These are phyloP conservation scores for Ctenomys sociabilis DNA, from an alignment of 2,113 vertebrate species.

Conservation along the genomic window DNA sequence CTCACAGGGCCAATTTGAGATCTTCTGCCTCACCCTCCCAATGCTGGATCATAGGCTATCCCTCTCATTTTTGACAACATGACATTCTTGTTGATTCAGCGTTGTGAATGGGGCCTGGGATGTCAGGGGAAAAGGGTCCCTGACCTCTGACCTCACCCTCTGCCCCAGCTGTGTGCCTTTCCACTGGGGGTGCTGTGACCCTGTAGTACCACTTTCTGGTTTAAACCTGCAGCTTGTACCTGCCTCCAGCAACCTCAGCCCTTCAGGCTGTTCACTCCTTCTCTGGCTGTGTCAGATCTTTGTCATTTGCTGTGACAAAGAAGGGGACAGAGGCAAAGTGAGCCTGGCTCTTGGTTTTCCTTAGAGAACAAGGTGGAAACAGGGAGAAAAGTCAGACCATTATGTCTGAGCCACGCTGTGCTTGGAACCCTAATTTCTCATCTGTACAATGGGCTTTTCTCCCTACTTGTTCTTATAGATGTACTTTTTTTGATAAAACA, in stretches of 20 bases:
- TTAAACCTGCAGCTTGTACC: neutral
- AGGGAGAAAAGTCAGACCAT: neutral
- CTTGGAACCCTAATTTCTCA: neutral
- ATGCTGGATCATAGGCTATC: neutral
- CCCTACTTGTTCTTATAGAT: neutral
- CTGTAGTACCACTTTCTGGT: neutral
- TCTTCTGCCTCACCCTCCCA: neutral
- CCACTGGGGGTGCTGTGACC: no score
- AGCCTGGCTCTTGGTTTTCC: neutral
- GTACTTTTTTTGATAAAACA: neutral
- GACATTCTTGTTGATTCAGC: neutral
- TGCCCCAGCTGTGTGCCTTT: neutral
- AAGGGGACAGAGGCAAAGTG: neutral
- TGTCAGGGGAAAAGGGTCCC: neutral
- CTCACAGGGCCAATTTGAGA: neutral
- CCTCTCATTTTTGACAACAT: neutral
- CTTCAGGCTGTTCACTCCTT: neutral
- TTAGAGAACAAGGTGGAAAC: neutral
- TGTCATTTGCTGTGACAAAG: neutral
- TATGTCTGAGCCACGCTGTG: neutral
- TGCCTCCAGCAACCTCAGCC: neutral
- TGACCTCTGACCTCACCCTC: neutral
- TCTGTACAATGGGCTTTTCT: neutral
- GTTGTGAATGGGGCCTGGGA: neutral
- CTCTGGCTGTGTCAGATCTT: rapidly evolving